A percentile compares a stretch with the other conserved stretches of the same genome.
These are phyloP conservation scores for Heterocephalus glaber DNA, from an alignment of 2,113 vertebrate genomes.

Conservation along the genomic window DNA sequence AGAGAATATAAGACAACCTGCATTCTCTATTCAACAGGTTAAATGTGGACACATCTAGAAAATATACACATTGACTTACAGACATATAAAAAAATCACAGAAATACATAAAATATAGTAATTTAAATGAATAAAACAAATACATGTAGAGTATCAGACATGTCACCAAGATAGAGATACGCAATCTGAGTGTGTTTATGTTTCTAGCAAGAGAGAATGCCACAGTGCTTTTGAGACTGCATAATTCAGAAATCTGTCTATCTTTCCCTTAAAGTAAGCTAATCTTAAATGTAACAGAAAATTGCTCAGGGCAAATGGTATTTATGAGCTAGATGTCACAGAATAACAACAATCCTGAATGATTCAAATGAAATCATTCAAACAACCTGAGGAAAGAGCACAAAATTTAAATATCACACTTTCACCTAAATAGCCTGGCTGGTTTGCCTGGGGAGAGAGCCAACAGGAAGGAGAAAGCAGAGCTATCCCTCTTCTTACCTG, in stretches of 20 bases:
- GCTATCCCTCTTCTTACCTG: neutral
- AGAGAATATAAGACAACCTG: neutral
- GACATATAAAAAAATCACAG: neutral
- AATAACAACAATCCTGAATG: neutral
- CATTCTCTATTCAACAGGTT: too few relatives aligned
- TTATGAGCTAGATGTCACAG: neutral
- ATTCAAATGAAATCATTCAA: neutral
- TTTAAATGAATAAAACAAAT: neutral
- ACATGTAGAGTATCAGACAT: neutral
- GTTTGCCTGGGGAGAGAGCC: neutral
- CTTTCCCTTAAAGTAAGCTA: slow-evolving; percentile 1
- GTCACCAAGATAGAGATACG: neutral
- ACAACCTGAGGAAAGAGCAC: neutral
- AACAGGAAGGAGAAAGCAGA: neutral
- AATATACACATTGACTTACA: neutral
- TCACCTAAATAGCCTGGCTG: neutral
- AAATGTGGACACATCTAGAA: neutral
- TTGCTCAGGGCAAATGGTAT: neutral
- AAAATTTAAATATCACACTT: neutral
- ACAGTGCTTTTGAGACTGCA: neutral
- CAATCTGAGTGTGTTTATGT: neutral
- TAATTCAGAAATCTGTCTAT: neutral
- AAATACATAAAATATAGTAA: neutral
- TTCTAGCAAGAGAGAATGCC: neutral
- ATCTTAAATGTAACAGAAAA: neutral